Conservation (phyloP, 2,113 vertebrate genomes). For the Laterallus jamaicensis region DNA sequence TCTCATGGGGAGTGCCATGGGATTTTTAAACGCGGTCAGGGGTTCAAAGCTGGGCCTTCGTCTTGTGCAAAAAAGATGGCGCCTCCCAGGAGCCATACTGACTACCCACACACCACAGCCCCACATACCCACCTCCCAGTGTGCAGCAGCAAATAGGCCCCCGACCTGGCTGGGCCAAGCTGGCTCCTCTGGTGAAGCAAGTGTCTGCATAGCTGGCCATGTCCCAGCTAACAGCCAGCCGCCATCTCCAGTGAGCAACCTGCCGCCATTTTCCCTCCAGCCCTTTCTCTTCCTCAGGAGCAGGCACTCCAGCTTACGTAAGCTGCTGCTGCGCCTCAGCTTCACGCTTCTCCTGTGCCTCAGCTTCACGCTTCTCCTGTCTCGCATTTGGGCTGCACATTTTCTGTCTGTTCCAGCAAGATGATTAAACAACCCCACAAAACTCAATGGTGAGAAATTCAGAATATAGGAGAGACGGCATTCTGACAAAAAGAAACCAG, state of each 20-base stretch:
- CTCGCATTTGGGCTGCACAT: neutral
- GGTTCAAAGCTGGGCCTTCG: neutral
- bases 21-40: neutral
- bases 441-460: neutral
- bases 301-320: no score
- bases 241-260: accelerated
- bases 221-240: neutral
- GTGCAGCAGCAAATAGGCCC: accelerated
- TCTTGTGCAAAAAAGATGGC: neutral
- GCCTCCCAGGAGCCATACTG: neutral
- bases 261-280: neutral
- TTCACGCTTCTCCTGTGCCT: accelerated
- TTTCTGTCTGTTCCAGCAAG: neutral
- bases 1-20: accelerated
- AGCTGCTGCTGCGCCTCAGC: neutral
- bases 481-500: neutral
- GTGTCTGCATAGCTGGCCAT: neutral
- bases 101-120: neutral
- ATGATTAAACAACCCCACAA: neutral
- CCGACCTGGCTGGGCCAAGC: neutral
- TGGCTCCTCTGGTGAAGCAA: neutral
- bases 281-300: no score
- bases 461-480: neutral
- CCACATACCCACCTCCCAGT: neutral
- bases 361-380: neutral